Evolutionary conservation across 2,113 vertebrate genomes (phyloP).

Genomic region (Heptranchias perlo): DNA sequence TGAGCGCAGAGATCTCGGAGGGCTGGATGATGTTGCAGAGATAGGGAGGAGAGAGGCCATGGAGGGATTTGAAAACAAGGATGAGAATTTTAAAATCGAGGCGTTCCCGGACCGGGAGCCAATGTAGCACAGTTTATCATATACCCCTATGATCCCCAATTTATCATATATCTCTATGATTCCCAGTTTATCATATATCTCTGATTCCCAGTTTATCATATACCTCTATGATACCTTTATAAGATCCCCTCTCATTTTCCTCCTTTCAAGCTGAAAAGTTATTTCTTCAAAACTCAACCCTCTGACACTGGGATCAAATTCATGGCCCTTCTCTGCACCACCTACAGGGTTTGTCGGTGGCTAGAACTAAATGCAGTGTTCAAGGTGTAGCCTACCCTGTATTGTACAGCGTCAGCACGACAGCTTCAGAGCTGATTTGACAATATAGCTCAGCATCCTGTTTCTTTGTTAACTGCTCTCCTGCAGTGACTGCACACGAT

Average conservation of each 20-base stretch:
- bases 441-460: neutral
- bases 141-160: too few relatives aligned
- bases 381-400: neutral
- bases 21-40: too few relatives aligned
- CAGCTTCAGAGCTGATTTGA: neutral
- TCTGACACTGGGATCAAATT: neutral
- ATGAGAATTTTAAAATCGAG: too few relatives aligned
- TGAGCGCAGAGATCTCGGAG: too few relatives aligned
- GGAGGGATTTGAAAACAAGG: too few relatives aligned
- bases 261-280: neutral
- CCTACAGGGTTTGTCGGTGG: neutral
- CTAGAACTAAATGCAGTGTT: neutral
- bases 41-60: too few relatives aligned
- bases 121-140: too few relatives aligned
- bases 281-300: neutral
- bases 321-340: neutral
- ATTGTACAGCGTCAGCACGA: neutral
- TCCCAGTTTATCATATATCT: neutral
- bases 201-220: too few relatives aligned
- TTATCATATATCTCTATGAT: too few relatives aligned
- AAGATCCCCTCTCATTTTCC: neutral
- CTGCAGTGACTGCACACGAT: neutral
- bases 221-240: neutral
- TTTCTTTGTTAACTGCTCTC: neutral
- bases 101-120: too few relatives aligned